Base-by-base conservation (phyloP, 2,888 invertebrate genomes). In the Adelphocoris suturalis region DNA sequence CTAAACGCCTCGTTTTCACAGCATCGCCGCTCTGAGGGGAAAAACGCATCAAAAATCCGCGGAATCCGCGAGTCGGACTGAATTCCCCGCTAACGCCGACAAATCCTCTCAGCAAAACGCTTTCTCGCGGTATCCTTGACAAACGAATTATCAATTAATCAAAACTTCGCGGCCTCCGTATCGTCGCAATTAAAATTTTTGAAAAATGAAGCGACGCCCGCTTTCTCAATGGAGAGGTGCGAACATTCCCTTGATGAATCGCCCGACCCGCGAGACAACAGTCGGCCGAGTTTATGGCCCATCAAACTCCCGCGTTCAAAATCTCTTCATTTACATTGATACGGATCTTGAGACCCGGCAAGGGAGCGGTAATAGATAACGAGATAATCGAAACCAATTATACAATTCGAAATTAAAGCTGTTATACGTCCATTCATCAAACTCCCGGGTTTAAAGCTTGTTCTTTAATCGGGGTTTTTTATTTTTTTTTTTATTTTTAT, bases 321-420 rank as follows among this genome's bases (percentile, higher is more conserved):
- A 82, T 86, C 86, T 47, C 86, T 75, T 75, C 68, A 86, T 86
- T 75, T 68, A 75, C 86, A 86, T 86, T 47, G 86, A 86, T 86
- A 86, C n/a, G 11, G 86, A 86, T 86, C 86, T 86, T 46, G 11
- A 47, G 46, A 27, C 28, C 14, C 61, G 46, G 16, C 28, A 16
- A 47, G 27, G 28, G 55, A 85, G 75, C 86, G 37, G 86, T 86
- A 86, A 68, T 75, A 75, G 86, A 86, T 75, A 55, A 61, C 61
- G 75, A 86, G 86, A 86, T 86, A 86, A 86, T 86, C 86, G 37
- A 47, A 86, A 86, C 75, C 86, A 86, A 86, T 86, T 86, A 86
- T 68, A 86, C 86, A 61, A 86, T 86, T 75, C 68, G 16, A 86
- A 86, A 86, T 86, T 86, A 75, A 86, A 86, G 47, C 86, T 86